Conservation (phyloP, 2,888 invertebrate genomes). For the Apoderus coryli region DNA sequence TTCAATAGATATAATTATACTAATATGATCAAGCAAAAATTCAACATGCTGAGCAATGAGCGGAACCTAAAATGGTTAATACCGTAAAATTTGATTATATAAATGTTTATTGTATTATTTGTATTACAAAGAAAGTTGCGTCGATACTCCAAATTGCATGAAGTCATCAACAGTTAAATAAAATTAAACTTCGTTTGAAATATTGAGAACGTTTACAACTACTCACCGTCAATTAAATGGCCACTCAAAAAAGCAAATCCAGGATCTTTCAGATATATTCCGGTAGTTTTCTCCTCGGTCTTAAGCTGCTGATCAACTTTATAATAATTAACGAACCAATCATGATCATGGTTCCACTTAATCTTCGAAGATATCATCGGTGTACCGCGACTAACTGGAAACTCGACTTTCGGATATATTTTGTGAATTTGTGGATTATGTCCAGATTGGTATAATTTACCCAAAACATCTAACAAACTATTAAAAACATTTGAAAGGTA, state of each 20-base stretch:
- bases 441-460: slow-evolving; percentile 64
- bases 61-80: too few species aligned
- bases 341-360: slow-evolving; percentile 76
- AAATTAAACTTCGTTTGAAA: neutral
- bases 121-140: too few species aligned
- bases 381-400: slow-evolving; percentile 62
- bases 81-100: too few species aligned
- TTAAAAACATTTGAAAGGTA: too few species aligned
- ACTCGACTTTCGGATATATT: slow-evolving; percentile 60
- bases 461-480: too few species aligned
- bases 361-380: slow-evolving; percentile 50
- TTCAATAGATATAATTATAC: too few species aligned
- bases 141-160: too few species aligned
- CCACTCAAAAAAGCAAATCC: slow-evolving; percentile 33
- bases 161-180: slow-evolving; percentile 2
- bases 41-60: too few species aligned
- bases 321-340: slow-evolving; percentile 46
- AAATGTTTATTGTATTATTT: too few species aligned
- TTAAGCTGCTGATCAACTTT: slow-evolving; percentile 24
- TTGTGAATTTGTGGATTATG: slow-evolving; percentile 57
- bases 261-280: slow-evolving; percentile 40
- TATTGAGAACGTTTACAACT: neutral
- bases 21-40: too few species aligned
- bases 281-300: slow-evolving; percentile 47
- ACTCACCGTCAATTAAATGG: slow-evolving; percentile 58